These are phyloP conservation scores for Hormaphis cornu DNA, from an alignment of 1,140 invertebrate species.

Conservation along the genomic window DNA sequence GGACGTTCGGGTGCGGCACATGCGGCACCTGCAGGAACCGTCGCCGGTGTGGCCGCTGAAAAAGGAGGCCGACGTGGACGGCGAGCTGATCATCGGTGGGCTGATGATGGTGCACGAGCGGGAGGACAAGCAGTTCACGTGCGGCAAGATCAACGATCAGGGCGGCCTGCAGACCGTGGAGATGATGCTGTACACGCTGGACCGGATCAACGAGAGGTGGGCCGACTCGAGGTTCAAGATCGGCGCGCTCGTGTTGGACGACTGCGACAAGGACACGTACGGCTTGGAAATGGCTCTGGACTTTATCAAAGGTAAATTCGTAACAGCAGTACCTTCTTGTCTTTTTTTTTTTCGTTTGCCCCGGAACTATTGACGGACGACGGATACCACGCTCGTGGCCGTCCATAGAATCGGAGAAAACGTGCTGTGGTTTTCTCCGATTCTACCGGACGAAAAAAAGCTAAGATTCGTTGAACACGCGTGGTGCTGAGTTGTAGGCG, in stretches of 20 bases:
- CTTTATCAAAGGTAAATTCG: constrained; percentile 87
- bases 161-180: constrained; percentile 85
- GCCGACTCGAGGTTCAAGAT: constrained; percentile 61
- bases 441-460: too few relatives aligned
- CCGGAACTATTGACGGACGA: too few relatives aligned
- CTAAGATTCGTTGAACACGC: too few relatives aligned
- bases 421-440: too few relatives aligned
- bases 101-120: constrained; percentile 83
- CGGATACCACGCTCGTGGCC: too few relatives aligned
- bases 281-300: constrained; percentile 92
- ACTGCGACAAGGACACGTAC: constrained; percentile 94
- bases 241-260: constrained; percentile 83
- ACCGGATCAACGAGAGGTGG: constrained; percentile 61
- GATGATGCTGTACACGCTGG: constrained; percentile 84
- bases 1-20: constrained; percentile 15
- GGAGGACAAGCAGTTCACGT: constrained; percentile 62
- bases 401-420: too few relatives aligned
- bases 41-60: constrained; percentile 66
- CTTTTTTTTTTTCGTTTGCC: not conserved
- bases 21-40: not conserved
- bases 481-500: too few relatives aligned
- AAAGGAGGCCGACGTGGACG: constrained; percentile 68
- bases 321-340: not conserved
- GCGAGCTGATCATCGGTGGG: constrained; percentile 74
- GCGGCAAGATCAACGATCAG: constrained; percentile 89